phyloP scores from a whole-genome alignment of 2,888 invertebrate genomes.

The Synergus umbraculus region DNA sequence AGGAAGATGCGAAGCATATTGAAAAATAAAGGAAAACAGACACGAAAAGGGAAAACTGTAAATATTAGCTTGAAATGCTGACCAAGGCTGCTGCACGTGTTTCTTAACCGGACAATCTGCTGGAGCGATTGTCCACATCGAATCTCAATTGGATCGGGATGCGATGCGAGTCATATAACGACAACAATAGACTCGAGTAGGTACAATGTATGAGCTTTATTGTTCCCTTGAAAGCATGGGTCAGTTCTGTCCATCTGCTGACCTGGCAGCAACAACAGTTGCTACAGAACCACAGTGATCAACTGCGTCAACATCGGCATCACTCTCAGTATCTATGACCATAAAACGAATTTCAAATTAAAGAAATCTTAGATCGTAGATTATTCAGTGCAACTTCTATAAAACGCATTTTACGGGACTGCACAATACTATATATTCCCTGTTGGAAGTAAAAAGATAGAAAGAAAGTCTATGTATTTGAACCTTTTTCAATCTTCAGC shows the following conservation, averaged over 20 bases:
- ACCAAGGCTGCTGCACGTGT: constrained; percentile 23
- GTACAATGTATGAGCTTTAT: constrained; percentile 73
- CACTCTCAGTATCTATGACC: constrained; percentile 17
- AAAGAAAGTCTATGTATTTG: too few relatives aligned
- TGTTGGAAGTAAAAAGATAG: too few relatives aligned
- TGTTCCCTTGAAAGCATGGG: constrained; percentile 72
- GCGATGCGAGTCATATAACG: constrained; percentile 56
- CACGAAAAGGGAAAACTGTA: neutral
- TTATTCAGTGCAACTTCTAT: too few relatives aligned
- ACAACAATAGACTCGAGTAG: constrained; percentile 65
- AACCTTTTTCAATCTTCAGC: too few relatives aligned
- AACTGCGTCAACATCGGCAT: constrained; percentile 65
- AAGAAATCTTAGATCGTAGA: neutral
- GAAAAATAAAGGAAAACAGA: neutral
- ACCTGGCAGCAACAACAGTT: constrained; percentile 66
- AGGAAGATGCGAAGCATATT: neutral
- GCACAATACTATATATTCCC: too few relatives aligned
- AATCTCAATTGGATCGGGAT: constrained; percentile 55
- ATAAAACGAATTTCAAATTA: neutral
- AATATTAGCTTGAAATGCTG: constrained; percentile 35
- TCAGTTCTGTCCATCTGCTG: constrained; percentile 76
- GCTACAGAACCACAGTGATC: constrained; percentile 62
- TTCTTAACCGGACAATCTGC: constrained; percentile 38
- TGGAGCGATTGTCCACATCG: constrained; percentile 29
- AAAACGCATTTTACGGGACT: too few relatives aligned